Evolutionary conservation across 2,888 invertebrate genomes (phyloP), one percentile per base, ranked within the genome.

Genomic region (Isotomurus palustris): DNA sequence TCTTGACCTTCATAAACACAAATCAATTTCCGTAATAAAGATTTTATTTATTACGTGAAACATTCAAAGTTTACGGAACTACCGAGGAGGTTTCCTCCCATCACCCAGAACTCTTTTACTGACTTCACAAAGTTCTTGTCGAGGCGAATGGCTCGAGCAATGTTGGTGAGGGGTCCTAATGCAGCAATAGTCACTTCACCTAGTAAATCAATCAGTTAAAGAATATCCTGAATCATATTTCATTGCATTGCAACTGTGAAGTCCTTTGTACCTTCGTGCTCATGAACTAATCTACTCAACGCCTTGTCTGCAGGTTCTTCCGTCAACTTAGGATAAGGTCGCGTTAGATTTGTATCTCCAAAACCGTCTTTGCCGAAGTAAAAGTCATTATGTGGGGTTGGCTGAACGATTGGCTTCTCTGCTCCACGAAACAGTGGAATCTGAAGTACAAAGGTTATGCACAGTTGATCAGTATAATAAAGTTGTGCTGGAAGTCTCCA

Each of bases 101-200:
- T 78, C 14, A 76, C 72, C 64, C 71, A 74, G 21, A 77, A 72
- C 5, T 72, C 70, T 56, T 75, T 75, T 3, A 78, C 58, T 28
- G 73, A 69, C 19, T 63, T 53, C 6, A 73, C 72, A 60, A 78
- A 73, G 1, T 66, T 53, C 6, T 74, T 72, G 56, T 76, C 75
- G 58, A 75, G 58, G 36, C 67, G 65, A 10, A 75, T 67, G 2
- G 77, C 76, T 47, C 76, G 60, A 12, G 77, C 78, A 17, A 78
- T 59, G 61, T 78, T 78, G 4, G 78, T 77, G 22, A 77, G 71
- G 1, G 78, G 78, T 5, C 75, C 78, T 4, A 77, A 56, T 49
- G 72, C 71, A 8, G 77, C 60, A 3, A 73, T 41, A 1, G 75
- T 72, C 12, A 76, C 36, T 43, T 74, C 69, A 35, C 73, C 75